Evolutionary conservation across 2,113 vertebrate genomes (phyloP), one percentile per base, ranked within the genome.

Genomic region (Phainopepla nitens): DNA sequence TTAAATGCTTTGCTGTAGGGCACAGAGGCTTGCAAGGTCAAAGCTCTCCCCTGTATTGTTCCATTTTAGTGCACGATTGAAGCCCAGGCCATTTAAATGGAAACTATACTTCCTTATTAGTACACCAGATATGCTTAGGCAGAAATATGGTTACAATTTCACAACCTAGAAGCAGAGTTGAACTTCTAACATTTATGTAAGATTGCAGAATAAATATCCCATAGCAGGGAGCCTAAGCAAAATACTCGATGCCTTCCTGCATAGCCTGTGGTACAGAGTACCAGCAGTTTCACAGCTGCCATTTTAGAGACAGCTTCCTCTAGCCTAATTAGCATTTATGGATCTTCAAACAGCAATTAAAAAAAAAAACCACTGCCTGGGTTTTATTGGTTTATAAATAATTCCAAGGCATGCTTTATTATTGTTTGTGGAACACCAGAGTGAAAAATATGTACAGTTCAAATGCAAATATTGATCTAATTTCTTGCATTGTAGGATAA

Each of bases 351-450:
- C 93, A 95, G 94, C 96, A 97, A 96, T 97, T 97, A 92, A 96
- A 97, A 95, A 87, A 95, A 95, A 50, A 61, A 25, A 39, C 13
- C 36, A 70, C 42, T 92, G 75, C 80, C 51, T 96, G 39, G 57
- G 58, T 95, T 95, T 97, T 97, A 97, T 92, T 97, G 93, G 96
- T 96, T 98, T 91, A 96, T 96, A 97, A 97, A 96, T 97, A 97
- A 97, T 95, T 90, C 66, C 69, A 82, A 66, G 82, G 53, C 60
- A 95, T 93, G 62, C 58, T 97, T 95, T 97, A 95, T 94, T 97
- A 82, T 94, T 97, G 94, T 96, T 96, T 98, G 87, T 97, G 89
- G 92, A 78, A 95, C 70, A 96, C 75, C 25, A 3, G 65, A 93
- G 73, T 95, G 84, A 97, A 97, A 97, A 97, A 94, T 94, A 78